These are phyloP conservation scores for Colostygia pectinataria DNA, from an alignment of 2,888 invertebrate species.

Conservation along the genomic window DNA sequence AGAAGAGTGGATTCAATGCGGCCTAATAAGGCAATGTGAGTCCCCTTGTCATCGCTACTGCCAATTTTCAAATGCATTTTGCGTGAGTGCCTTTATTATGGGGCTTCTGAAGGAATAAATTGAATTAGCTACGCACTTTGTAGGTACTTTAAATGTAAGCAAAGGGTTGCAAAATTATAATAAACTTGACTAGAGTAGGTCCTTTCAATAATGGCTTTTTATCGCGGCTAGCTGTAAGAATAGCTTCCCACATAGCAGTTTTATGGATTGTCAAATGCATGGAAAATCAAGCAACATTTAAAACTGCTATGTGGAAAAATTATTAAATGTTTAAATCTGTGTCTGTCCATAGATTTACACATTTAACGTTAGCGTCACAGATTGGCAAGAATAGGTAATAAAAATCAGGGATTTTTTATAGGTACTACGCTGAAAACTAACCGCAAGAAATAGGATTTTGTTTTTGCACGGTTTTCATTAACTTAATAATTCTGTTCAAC, in stretches of 20 bases:
- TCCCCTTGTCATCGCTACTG: constrained; percentile 59
- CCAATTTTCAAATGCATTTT: constrained; percentile 64
- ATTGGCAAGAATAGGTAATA: no score
- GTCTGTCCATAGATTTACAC: no score
- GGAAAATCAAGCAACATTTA: no score
- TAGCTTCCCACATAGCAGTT: no score
- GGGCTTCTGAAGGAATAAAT: constrained; percentile 30
- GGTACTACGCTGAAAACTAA: no score
- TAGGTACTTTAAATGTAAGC: constrained; percentile 10
- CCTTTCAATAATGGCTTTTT: neutral
- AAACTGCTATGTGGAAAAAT: no score
- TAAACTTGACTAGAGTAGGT: constrained; percentile 2
- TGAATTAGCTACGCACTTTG: constrained; percentile 24
- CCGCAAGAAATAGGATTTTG: no score
- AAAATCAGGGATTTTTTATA: no score
- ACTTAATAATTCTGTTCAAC: neutral
- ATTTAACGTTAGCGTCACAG: no score
- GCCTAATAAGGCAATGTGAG: constrained; percentile 57
- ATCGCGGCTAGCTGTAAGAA: no score
- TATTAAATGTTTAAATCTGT: no score
- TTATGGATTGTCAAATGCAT: no score
- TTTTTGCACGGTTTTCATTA: neutral
- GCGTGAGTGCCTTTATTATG: constrained; percentile 30
- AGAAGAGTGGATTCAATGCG: constrained; percentile 49
- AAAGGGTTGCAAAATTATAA: constrained; percentile 19